Conservation (phyloP, 2,888 invertebrate species). For the Himalopsyche tibetana region DNA sequence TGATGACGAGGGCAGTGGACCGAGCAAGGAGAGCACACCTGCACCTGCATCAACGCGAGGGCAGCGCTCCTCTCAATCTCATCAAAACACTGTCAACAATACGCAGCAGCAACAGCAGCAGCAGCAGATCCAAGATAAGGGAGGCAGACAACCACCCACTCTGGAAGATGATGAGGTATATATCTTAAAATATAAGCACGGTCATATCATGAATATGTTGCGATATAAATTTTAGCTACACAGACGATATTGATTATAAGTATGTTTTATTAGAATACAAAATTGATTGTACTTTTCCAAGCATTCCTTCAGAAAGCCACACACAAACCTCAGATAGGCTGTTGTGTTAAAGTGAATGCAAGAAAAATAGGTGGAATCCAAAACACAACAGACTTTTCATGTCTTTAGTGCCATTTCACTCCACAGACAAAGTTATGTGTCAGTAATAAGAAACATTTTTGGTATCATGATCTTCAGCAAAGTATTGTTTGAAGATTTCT, state of each 20-base stretch:
- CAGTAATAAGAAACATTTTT: too few species aligned
- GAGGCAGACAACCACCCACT: slow-evolving; percentile 63
- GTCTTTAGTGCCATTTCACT: slow-evolving; percentile 52
- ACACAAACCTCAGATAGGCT: not conserved
- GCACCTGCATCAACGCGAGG: slow-evolving; percentile 59
- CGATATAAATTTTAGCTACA: too few species aligned
- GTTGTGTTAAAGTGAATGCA: slow-evolving; percentile 10
- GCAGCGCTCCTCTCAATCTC: slow-evolving; percentile 62
- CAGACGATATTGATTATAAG: too few species aligned
- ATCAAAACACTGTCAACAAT: not conserved
- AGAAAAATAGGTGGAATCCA: not conserved
- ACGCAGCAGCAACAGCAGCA: slow-evolving; percentile 63
- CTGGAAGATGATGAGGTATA: slow-evolving; percentile 75
- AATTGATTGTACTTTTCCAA: not conserved
- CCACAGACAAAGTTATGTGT: not conserved
- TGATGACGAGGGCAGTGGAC: slow-evolving; percentile 87
- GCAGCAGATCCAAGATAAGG: slow-evolving; percentile 69
- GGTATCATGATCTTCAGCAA: too few species aligned
- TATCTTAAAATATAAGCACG: not conserved
- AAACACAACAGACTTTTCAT: slow-evolving; percentile 5
- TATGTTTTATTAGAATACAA: too few species aligned
- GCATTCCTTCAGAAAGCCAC: slow-evolving; percentile 18
- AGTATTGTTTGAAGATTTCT: not conserved
- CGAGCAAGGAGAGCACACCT: slow-evolving; percentile 68
- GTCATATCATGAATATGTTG: not conserved